A percentile compares a stretch with the other conserved stretches of the same genome.
phyloP scores from a whole-genome alignment of 2,797 vertebrate genomes.

The Sternotherus odoratus region DNA sequence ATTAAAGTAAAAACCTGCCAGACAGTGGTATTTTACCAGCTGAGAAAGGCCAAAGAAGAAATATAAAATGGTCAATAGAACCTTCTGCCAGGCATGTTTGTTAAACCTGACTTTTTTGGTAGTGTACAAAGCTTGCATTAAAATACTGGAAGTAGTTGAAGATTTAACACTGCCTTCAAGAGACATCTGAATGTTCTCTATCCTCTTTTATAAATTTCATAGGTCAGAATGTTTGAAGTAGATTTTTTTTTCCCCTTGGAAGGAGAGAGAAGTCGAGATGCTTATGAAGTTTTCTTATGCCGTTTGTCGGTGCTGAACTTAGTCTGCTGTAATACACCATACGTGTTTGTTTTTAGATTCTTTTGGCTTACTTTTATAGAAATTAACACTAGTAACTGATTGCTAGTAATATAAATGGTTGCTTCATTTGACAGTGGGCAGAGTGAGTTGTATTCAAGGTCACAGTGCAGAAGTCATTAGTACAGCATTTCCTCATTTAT shows the following conservation, averaged over 20 bases:
- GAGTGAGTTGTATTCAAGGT: background rate
- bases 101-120: background rate
- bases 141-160: background rate
- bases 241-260: constrained; percentile 24
- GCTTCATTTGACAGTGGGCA: background rate
- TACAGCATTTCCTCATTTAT: background rate
- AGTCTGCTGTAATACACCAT: background rate
- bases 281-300: background rate
- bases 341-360: background rate
- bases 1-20: rapidly evolving
- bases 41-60: background rate
- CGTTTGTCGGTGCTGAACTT: background rate
- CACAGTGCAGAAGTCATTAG: background rate
- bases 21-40: background rate
- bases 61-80: background rate
- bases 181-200: background rate
- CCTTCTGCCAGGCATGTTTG: background rate
- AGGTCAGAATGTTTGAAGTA: constrained; percentile 6
- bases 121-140: background rate
- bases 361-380: background rate
- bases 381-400: background rate
- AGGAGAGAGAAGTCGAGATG: background rate
- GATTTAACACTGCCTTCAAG: background rate
- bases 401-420: background rate
- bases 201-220: background rate